Evolutionary conservation across 2,113 vertebrate species (phyloP).

Genomic region (Varanus komodoensis): DNA sequence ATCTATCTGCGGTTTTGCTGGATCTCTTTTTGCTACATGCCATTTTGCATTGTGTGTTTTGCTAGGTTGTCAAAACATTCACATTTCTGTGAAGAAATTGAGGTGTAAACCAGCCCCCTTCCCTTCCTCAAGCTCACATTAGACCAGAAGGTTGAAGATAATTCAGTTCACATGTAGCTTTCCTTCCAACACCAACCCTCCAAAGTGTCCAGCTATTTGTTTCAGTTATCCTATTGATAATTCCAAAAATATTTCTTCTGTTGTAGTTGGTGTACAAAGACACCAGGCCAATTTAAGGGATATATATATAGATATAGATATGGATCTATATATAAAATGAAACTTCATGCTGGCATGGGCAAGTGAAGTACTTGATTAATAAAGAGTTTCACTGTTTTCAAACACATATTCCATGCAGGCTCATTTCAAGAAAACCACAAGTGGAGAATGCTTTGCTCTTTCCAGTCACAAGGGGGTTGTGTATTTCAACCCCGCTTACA

Average conservation of each 20-base stretch:
- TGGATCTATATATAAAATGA: slow-evolving; percentile 77
- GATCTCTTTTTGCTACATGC: neutral
- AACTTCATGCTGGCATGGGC: slow-evolving; percentile 86
- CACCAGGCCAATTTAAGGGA: slow-evolving; percentile 78
- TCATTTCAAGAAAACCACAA: slow-evolving; percentile 94
- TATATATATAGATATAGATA: too few relatives aligned
- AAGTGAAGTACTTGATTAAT: slow-evolving; percentile 89
- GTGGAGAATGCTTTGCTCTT: slow-evolving; percentile 95
- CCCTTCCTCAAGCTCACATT: slow-evolving; percentile 38
- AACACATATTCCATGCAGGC: slow-evolving; percentile 95
- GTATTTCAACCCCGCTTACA: slow-evolving; percentile 91
- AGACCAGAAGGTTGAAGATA: slow-evolving; percentile 59
- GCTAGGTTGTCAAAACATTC: neutral
- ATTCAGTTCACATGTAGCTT: slow-evolving; percentile 51
- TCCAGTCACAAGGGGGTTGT: slow-evolving; percentile 97
- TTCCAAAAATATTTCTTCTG: slow-evolving; percentile 90
- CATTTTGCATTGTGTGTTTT: slow-evolving; percentile 4
- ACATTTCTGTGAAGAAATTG: neutral
- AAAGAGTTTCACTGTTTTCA: slow-evolving; percentile 95
- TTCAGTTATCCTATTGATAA: slow-evolving; percentile 86
- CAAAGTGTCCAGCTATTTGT: slow-evolving; percentile 79
- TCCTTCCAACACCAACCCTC: slow-evolving; percentile 50
- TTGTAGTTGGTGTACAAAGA: slow-evolving; percentile 83
- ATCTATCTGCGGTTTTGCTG: neutral
- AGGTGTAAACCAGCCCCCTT: too few relatives aligned